phyloP scores from a whole-genome alignment of 2,888 invertebrate species.

The Troglohyphantes excavatus region DNA sequence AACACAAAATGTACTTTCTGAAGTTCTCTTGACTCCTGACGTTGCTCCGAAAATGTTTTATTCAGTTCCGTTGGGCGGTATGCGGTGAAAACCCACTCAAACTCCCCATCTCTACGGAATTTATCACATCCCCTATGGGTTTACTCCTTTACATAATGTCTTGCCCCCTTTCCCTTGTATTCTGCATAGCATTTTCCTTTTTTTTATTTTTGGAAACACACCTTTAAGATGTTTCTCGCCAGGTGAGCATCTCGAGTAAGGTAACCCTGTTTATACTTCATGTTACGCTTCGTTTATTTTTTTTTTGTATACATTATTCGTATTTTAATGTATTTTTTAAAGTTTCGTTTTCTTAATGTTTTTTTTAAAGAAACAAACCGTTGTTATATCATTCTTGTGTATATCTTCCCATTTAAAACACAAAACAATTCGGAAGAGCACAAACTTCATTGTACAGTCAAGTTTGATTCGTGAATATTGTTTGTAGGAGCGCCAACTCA shows the following conservation, averaged over 20 bases:
- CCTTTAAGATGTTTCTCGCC: not conserved
- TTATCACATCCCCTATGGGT: not conserved
- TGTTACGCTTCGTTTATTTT: too few relatives aligned
- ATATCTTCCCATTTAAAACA: too few relatives aligned
- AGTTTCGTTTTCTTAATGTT: too few relatives aligned
- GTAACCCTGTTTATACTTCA: not conserved
- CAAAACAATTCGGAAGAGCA: too few relatives aligned
- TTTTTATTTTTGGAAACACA: not conserved
- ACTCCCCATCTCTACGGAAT: not conserved
- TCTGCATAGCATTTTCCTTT: too few relatives aligned
- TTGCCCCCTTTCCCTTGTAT: not conserved
- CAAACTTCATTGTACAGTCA: too few relatives aligned
- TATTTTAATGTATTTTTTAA: too few relatives aligned
- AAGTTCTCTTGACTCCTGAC: conserved; percentile 34
- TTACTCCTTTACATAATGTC: conserved; percentile 23
- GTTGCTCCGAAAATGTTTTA: conserved; percentile 76
- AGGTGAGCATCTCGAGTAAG: not conserved
- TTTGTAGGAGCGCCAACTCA: too few relatives aligned
- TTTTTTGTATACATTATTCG: too few relatives aligned
- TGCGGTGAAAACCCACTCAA: conserved; percentile 22
- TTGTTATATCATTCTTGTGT: too few relatives aligned
- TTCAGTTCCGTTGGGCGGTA: conserved; percentile 47
- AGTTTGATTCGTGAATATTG: too few relatives aligned
- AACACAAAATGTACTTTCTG: conserved; percentile 40
- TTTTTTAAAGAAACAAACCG: too few relatives aligned